Evolutionary conservation across 2,888 invertebrate genomes (phyloP).

Genomic region (Lapara coniferarum): DNA sequence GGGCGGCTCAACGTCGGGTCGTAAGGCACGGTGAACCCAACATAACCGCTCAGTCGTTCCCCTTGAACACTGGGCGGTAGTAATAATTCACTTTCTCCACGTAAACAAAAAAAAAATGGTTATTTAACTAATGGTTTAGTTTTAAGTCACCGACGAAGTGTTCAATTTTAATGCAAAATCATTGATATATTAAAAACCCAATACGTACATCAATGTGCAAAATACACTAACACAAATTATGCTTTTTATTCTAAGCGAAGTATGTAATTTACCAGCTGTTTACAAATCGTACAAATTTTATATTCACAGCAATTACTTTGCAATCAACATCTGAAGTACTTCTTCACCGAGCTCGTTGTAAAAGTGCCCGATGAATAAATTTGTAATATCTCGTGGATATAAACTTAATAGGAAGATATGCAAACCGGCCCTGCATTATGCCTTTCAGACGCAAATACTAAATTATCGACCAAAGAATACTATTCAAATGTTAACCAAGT

Average conservation of each 20-base stretch:
- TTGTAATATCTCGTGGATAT: slow-evolving; percentile 23
- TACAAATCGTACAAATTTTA: neutral
- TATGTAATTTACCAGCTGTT: neutral
- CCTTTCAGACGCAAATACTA: slow-evolving; percentile 26
- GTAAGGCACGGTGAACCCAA: too few species aligned
- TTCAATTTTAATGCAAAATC: too few species aligned
- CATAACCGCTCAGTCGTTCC: too few species aligned
- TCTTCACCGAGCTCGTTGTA: slow-evolving; percentile 10
- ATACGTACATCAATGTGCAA: too few species aligned
- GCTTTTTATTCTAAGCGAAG: neutral
- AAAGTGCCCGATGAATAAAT: slow-evolving; percentile 27
- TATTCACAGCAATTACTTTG: neutral
- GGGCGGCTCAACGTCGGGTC: too few species aligned
- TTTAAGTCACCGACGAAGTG: too few species aligned
- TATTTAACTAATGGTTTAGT: too few species aligned
- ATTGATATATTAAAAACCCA: too few species aligned
- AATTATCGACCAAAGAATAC: slow-evolving; percentile 26
- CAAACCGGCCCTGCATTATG: slow-evolving; percentile 24
- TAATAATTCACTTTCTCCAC: too few species aligned
- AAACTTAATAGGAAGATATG: slow-evolving; percentile 27
- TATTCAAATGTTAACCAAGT: slow-evolving; percentile 29
- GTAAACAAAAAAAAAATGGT: too few species aligned
- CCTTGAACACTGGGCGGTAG: too few species aligned
- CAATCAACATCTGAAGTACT: neutral
- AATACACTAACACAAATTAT: too few species aligned